Evolutionary conservation across 2,888 invertebrate species (phyloP), one percentile per base, ranked within the genome.

Genomic region (Acronicta alni): DNA sequence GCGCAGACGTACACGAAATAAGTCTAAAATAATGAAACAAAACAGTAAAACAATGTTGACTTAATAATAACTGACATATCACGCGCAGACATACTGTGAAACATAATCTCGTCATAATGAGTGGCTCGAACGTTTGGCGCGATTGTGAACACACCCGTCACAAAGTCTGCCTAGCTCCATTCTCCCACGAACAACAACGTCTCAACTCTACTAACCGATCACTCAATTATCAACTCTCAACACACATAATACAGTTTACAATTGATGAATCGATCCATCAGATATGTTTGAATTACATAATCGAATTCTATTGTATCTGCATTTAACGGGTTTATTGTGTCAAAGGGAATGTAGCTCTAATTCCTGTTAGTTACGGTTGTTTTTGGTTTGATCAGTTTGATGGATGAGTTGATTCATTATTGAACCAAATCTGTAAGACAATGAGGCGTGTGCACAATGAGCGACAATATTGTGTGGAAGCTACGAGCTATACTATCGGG

Each of bases 141-240:
- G 83, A 86, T 89, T 86, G 88, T 82, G 79, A 77, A 74, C 77
- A 84, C 81, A 80, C 83, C 80, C 77, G 81, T 84, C 89, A 87
- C 82, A 82, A 83, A 76, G 71, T 66, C 67, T 69, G 43, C 61
- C 26, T n/a, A 43, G 51, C 55, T 67, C 54, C 35, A 39, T 38
- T 37, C 18, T 30, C 42, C 17, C 46, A 18, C 32, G 17, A 0
- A 41, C 15, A 23, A 16, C 52, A 71, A 53, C 38, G 55, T 55
- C 72, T 41, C 72, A 82, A 67, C 61, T 44, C 57, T 20, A 18
- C 53, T 55, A 41, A 10, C 26, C 8, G 30, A 65, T 65, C 75
- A 72, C 64, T 65, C 73, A 75, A 82, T 83, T 80, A 79, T 71
- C 73, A 75, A 80, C 84, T 79, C 72, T 83, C 81, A 10, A 3